These are phyloP conservation scores for Mastomys natalensis DNA, from an alignment of 2,113 vertebrate genomes.

Conservation along the genomic window DNA sequence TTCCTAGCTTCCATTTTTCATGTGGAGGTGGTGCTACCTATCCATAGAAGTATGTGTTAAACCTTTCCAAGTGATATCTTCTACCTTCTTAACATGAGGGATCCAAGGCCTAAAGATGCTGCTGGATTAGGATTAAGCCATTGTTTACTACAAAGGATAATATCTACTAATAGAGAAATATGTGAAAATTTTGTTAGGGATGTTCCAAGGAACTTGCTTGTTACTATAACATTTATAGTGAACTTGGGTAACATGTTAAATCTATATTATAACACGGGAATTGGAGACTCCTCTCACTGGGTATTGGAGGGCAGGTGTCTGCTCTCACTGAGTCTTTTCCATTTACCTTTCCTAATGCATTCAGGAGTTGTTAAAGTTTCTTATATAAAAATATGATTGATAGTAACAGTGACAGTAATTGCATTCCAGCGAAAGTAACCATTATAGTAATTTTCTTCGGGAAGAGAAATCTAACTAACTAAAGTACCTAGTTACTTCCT, in stretches of 20 bases:
- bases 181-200: constrained; percentile 25
- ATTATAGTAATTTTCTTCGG: constrained; percentile 90
- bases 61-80: constrained; percentile 44
- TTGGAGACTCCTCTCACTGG: constrained; percentile 65
- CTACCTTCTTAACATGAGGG: constrained; percentile 9
- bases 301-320: constrained; percentile 75
- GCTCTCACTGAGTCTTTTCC: constrained; percentile 79
- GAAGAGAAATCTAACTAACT: constrained; percentile 90
- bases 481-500: constrained; percentile 89
- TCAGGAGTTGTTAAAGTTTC: constrained; percentile 86
- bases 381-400: constrained; percentile 89
- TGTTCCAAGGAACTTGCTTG: constrained; percentile 72
- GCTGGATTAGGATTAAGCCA: constrained; percentile 31
- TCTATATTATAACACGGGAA: constrained; percentile 59
- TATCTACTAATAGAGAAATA: constrained; percentile 45
- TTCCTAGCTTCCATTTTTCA: constrained; percentile 40
- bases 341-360: constrained; percentile 86
- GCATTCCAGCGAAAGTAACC: constrained; percentile 91
- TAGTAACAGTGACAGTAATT: constrained; percentile 92
- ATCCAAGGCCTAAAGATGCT: constrained; percentile 5
- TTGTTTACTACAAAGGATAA: constrained; percentile 46
- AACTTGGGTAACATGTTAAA: constrained; percentile 73
- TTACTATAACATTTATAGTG: constrained; percentile 51
- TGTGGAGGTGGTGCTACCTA: not conserved
- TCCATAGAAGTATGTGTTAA: constrained; percentile 7